Percentiles rank a stretch among this genome's conserved stretches.
These are phyloP conservation scores for Phataginus tetradactyla DNA, from an alignment of 2,797 vertebrate genomes.

Conservation along the genomic window DNA sequence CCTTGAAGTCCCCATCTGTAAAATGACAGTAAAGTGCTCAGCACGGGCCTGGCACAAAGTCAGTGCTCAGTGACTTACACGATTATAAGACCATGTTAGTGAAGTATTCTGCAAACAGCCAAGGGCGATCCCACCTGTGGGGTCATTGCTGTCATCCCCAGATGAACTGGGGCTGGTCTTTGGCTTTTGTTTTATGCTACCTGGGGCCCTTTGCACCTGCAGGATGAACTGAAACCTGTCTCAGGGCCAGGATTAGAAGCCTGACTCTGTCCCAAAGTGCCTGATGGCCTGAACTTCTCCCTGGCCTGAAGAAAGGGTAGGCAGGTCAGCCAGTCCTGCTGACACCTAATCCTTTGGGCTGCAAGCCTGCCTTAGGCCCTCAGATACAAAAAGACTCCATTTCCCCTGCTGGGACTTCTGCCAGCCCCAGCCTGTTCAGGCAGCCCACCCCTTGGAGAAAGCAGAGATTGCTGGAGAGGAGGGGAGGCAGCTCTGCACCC, in stretches of 20 bases:
- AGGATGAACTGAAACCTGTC: background rate
- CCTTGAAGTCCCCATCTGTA: background rate
- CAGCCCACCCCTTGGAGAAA: slow-evolving; percentile 33
- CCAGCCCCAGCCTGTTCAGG: slow-evolving; percentile 66
- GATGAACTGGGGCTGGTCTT: background rate
- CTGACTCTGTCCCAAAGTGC: background rate
- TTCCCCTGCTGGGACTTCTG: slow-evolving; percentile 64
- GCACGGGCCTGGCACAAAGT: background rate
- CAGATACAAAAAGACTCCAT: slow-evolving; percentile 75
- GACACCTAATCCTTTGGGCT: slow-evolving; percentile 43
- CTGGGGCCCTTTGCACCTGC: background rate
- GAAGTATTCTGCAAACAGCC: background rate
- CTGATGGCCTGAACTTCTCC: background rate
- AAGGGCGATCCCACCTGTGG: background rate
- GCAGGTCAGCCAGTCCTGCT: background rate
- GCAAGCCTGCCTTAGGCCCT: background rate
- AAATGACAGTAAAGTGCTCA: background rate
- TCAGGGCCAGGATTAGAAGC: background rate
- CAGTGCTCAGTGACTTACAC: background rate
- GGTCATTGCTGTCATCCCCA: background rate
- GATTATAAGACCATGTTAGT: background rate
- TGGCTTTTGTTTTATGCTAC: background rate
- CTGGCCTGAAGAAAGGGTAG: background rate
- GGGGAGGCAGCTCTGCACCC: background rate
- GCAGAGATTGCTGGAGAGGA: background rate